phyloP scores from a whole-genome alignment of 2,797 vertebrate genomes.

The Petrocephalus schoutedeni region DNA sequence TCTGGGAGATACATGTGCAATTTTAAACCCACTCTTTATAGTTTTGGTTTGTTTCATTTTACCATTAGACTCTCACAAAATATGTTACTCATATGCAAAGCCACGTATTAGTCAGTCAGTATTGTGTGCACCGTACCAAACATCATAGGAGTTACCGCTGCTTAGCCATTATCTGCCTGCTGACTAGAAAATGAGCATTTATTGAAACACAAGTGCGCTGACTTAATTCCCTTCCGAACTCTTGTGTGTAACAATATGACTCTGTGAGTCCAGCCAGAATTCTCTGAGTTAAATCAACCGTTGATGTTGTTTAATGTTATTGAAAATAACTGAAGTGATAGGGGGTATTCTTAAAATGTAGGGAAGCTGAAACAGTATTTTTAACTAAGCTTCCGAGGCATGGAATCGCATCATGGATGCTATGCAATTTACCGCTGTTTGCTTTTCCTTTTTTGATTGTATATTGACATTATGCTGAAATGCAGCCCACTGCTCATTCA shows the following conservation, averaged over 20 bases:
- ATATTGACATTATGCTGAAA: constrained; percentile 43
- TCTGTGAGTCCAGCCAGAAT: neutral
- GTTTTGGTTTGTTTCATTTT: neutral
- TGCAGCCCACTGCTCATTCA: neutral
- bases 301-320: neutral
- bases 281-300: neutral
- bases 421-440: constrained; percentile 38
- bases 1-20: neutral
- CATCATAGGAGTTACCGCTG: neutral
- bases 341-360: neutral
- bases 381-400: neutral
- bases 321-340: neutral
- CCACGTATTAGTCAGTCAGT: neutral
- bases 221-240: neutral
- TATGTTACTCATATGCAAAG: neutral
- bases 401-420: neutral
- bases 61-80: neutral
- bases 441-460: constrained; percentile 47
- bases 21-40: neutral
- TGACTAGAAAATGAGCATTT: no score
- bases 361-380: neutral
- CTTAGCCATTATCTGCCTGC: no score
- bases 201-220: neutral
- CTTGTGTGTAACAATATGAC: neutral
- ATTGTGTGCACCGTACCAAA: neutral